Evolutionary conservation across 1,140 invertebrate species (phyloP).

Genomic region (Lepidurus packardi): DNA sequence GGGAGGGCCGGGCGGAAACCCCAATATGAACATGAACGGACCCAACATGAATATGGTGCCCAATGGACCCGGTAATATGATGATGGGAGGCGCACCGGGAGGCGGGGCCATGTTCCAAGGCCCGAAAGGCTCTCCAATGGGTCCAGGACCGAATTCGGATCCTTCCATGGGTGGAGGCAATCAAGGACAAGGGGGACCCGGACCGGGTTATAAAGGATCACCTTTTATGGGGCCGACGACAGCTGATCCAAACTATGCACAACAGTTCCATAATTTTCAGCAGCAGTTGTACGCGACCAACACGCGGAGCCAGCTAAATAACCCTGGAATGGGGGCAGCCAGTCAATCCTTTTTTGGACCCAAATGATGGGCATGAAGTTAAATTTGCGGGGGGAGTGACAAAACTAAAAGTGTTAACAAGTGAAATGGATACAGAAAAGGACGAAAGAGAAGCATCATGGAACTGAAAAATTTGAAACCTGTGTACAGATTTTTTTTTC

Average conservation of each 20-base stretch:
- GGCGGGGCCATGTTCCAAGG: constrained; percentile 39
- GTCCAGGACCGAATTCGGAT: constrained; percentile 30
- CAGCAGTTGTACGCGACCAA: constrained; percentile 88
- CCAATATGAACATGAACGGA: constrained; percentile 37
- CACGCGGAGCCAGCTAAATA: constrained; percentile 53
- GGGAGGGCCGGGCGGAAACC: constrained; percentile 38
- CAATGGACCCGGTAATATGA: constrained; percentile 39
- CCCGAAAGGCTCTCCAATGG: constrained; percentile 40
- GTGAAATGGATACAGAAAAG: background rate
- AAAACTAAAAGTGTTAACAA: background rate
- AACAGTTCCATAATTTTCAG: constrained; percentile 92
- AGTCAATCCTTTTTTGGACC: constrained; percentile 36
- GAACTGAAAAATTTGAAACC: background rate
- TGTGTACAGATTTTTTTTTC: constrained; percentile 11
- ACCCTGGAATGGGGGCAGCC: constrained; percentile 35
- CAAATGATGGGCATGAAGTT: constrained; percentile 30
- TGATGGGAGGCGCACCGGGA: constrained; percentile 39
- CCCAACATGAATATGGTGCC: constrained; percentile 40
- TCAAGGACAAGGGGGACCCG: constrained; percentile 47
- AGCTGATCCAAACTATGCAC: constrained; percentile 83
- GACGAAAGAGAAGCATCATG: background rate
- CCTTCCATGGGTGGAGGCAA: constrained; percentile 43
- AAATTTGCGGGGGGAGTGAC: background rate
- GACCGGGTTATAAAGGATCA: constrained; percentile 63
- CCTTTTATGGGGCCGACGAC: constrained; percentile 76